Evolutionary conservation across 2,797 vertebrate species (phyloP), one percentile per base, ranked within the genome.

Genomic region (Parauchenoglanis ngamensis): DNA sequence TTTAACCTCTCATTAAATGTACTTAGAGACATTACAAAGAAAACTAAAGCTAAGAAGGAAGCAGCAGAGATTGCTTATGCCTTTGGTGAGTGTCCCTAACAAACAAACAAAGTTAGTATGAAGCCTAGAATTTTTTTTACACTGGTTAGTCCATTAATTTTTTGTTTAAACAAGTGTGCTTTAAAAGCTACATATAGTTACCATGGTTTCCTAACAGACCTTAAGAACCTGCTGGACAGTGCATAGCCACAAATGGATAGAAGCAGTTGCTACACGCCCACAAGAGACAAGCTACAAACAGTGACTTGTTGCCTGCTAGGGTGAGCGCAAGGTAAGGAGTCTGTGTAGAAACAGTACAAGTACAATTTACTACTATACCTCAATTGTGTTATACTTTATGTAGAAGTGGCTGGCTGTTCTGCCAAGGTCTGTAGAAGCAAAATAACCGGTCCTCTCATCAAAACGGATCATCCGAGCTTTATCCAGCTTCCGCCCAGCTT

Each of bases 391-490:
- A 93, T 99, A 99, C 92, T 95, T 97, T 94, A 99, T 99, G 94
- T 99, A 99, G 93, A 97, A 99, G 95, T 99, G 98, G 92, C 98
- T 99, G 91, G 98, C 96, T 0, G 97, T 99, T 93, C 98, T 94
- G 91, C 98, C 98, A 90, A 99, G 93, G 93, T 99, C 98, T 0
- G 98, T 99, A 57, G 97, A 98, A 68, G 96, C 97, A 88, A 98
- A 99, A 94, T 99, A 99, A 13, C 97, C 97, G 1, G 98, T 99
- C 83, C 98, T 95, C 88, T 99, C 98, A 90, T 99, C 97, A 85
- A 98, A 99, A 87, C 98, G 98, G 94, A 99, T 98, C 98, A 99
- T 99, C 31, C 96, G 94, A 73, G 98, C 97, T 93, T 98, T 98
- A 92, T 99, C 98, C 92, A 99, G 92, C 93, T 98, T 99, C 90